Conservation (phyloP, 2,797 vertebrate genomes). For the Neosilurus hyrtlii region DNA sequence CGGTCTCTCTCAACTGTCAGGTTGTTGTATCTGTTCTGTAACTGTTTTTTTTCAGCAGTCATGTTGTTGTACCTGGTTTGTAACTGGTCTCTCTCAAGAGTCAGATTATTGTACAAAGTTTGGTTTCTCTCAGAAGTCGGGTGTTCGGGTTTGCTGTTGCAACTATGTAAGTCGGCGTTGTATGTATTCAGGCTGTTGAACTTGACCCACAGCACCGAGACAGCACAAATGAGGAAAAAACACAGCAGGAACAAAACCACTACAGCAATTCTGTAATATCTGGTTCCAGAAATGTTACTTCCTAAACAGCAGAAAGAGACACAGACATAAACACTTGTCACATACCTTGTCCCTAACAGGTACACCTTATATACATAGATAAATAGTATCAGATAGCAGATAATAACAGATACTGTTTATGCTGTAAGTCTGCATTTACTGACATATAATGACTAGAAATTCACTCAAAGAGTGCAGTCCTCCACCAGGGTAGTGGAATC, state of each 20-base stretch:
- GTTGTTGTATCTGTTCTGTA: not conserved
- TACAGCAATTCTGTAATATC: not conserved
- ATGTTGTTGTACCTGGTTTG: not conserved
- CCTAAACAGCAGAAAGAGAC: not conserved
- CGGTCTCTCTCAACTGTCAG: not conserved
- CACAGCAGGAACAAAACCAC: not conserved
- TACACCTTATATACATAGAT: not conserved
- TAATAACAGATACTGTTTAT: too few relatives aligned
- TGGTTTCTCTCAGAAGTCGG: not conserved
- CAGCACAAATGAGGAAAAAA: not conserved
- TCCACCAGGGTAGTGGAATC: too few relatives aligned
- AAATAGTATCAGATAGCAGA: not conserved
- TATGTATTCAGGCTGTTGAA: not conserved
- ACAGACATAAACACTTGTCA: not conserved
- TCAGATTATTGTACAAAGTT: not conserved
- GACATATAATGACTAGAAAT: not conserved
- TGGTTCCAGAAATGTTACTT: not conserved
- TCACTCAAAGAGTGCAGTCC: too few relatives aligned
- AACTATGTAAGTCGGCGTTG: not conserved
- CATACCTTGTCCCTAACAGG: not conserved
- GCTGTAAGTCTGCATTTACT: too few relatives aligned
- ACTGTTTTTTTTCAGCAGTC: not conserved
- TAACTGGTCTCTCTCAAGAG: not conserved
- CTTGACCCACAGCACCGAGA: slow-evolving; percentile 8
- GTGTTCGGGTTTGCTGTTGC: not conserved